phyloP scores from a whole-genome alignment of 2,797 vertebrate species.

The Menidia menidia region DNA sequence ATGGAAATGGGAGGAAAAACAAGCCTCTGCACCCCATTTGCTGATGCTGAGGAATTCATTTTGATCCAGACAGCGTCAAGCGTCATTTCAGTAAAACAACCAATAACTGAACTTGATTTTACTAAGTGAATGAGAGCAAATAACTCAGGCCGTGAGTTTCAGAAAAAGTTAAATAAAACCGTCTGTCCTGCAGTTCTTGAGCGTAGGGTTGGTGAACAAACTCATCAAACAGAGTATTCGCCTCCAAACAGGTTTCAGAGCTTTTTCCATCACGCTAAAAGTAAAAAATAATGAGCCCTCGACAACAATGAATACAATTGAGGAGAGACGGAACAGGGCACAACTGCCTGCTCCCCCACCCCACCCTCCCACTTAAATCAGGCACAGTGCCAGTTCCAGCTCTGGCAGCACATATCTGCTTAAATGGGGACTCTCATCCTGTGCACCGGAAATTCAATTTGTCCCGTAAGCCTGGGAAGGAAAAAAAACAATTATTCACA shows the following conservation, averaged over 20 bases:
- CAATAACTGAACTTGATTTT: slow-evolving; percentile 61
- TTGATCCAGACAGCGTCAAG: slow-evolving; percentile 56
- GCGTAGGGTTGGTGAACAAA: slow-evolving; percentile 52
- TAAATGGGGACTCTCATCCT: slow-evolving; percentile 78
- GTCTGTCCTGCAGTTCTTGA: slow-evolving; percentile 44
- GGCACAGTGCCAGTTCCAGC: slow-evolving; percentile 58
- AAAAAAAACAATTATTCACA: slow-evolving; percentile 86
- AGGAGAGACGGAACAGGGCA: slow-evolving; percentile 51
- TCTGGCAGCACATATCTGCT: slow-evolving; percentile 78
- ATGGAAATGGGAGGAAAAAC: slow-evolving; percentile 51
- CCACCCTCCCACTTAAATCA: slow-evolving; percentile 45
- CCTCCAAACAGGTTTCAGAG: slow-evolving; percentile 57
- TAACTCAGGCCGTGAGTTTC: slow-evolving; percentile 28
- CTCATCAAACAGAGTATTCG: slow-evolving; percentile 50
- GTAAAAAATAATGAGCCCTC: slow-evolving; percentile 76
- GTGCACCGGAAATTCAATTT: slow-evolving; percentile 84
- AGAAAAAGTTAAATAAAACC: slow-evolving; percentile 48
- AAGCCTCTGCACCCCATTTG: slow-evolving; percentile 56
- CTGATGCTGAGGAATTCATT: slow-evolving; percentile 61
- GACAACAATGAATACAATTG: slow-evolving; percentile 73
- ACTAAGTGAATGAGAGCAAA: slow-evolving; percentile 55
- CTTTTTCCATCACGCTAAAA: slow-evolving; percentile 65
- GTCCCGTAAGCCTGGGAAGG: slow-evolving; percentile 81
- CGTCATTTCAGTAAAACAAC: slow-evolving; percentile 58
- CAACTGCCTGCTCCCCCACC: slow-evolving; percentile 35